Conservation (phyloP, 1,140 invertebrate genomes). For the Cherax destructor region DNA sequence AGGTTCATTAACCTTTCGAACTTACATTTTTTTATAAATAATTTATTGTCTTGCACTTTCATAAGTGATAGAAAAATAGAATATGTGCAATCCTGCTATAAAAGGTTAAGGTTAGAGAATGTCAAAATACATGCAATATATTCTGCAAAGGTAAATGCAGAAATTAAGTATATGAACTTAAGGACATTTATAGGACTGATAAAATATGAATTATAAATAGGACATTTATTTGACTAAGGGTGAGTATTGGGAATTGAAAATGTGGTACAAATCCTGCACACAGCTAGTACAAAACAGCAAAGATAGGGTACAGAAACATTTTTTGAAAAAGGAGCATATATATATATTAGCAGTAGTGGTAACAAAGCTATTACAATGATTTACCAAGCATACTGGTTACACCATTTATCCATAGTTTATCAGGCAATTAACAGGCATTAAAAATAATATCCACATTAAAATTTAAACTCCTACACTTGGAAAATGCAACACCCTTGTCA, state of each 20-base stretch:
- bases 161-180: too few species aligned
- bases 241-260: not conserved
- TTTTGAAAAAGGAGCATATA: conserved; percentile 54
- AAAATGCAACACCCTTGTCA: conserved; percentile 40
- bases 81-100: too few species aligned
- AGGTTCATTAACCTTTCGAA: too few species aligned
- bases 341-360: conserved; percentile 67
- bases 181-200: too few species aligned
- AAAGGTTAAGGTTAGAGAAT: too few species aligned
- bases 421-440: conserved; percentile 26
- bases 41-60: too few species aligned
- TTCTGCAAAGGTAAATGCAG: too few species aligned
- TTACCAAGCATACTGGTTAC: conserved; percentile 59
- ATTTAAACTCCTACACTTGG: conserved; percentile 9
- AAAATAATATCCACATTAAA: not conserved
- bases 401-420: conserved; percentile 39
- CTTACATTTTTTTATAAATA: too few species aligned
- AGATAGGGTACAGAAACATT: conserved; percentile 2
- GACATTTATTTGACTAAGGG: not conserved
- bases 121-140: too few species aligned
- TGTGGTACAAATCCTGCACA: not conserved
- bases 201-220: not conserved
- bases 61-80: too few species aligned
- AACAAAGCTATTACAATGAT: conserved; percentile 69
- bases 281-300: not conserved